phyloP scores from a whole-genome alignment of 2,113 vertebrate species.

The Hemibagrus wyckioides region DNA sequence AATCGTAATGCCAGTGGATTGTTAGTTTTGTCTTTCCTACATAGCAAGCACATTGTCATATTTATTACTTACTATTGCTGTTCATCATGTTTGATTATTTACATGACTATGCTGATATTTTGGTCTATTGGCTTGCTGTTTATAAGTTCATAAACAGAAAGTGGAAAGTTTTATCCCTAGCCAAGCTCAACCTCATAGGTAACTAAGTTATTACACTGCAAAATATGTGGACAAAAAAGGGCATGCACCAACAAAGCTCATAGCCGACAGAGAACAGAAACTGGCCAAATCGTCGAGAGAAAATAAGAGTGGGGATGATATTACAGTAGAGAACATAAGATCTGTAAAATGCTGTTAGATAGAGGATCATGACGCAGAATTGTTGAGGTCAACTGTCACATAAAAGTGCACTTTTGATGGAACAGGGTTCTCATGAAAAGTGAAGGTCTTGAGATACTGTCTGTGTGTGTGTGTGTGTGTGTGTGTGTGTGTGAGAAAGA shows the following conservation, averaged over 20 bases:
- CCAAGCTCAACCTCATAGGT: background rate
- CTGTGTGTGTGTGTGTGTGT: slow-evolving; percentile 6
- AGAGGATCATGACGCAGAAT: background rate
- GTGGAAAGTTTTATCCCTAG: background rate
- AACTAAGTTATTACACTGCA: background rate
- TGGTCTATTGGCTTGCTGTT: background rate
- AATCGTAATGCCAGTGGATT: background rate
- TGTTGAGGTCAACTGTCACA: slow-evolving; percentile 27
- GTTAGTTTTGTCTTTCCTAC: background rate
- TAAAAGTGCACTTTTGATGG: slow-evolving; percentile 16
- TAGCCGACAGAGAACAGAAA: background rate
- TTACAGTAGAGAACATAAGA: background rate
- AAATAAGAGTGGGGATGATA: background rate
- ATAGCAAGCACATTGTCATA: background rate
- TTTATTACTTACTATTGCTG: slow-evolving; percentile 15
- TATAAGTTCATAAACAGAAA: background rate
- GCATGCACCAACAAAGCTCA: background rate
- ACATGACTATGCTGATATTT: background rate
- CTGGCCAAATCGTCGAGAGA: too few species aligned
- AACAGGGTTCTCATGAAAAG: slow-evolving; percentile 1
- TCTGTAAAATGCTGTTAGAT: background rate
- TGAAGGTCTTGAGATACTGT: background rate
- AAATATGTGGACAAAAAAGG: slow-evolving; percentile 12
- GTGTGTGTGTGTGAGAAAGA: background rate
- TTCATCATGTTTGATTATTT: slow-evolving; percentile 11